Evolutionary conservation across 2,888 invertebrate genomes (phyloP).

Genomic region (Pyrrhosoma nymphula): DNA sequence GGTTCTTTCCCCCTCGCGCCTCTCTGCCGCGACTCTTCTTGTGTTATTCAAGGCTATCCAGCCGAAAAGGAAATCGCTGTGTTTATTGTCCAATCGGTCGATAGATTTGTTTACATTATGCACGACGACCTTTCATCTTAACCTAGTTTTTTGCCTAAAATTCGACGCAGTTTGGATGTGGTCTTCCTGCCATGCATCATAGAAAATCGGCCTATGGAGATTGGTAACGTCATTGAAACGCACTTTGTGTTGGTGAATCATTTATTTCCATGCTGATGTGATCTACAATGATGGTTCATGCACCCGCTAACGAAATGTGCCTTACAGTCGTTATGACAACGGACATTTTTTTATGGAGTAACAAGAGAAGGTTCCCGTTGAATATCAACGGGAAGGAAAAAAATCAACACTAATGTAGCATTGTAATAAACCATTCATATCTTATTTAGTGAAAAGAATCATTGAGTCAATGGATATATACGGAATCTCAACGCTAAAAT

Average conservation of each 20-base stretch:
- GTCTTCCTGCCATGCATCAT: not conserved
- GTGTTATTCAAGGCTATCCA: not conserved
- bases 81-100: not conserved
- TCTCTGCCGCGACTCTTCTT: not conserved
- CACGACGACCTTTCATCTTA: not conserved
- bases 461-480: no score
- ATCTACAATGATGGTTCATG: not conserved
- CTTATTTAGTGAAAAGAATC: no score
- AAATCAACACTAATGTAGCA: no score
- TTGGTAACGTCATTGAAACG: not conserved
- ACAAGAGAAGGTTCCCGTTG: no score
- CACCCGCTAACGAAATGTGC: no score
- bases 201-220: not conserved
- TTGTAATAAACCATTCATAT: no score
- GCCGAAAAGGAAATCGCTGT: not conserved
- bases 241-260: not conserved
- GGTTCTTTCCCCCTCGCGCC: not conserved
- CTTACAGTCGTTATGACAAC: no score
- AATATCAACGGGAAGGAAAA: no score
- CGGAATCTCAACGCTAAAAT: no score
- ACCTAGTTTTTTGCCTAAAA: not conserved
- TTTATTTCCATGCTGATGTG: not conserved
- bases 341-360: no score
- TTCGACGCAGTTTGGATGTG: not conserved
- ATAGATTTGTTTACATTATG: slow-evolving; percentile 11